Base-by-base conservation (phyloP, 2,888 invertebrate species). In the Leptinotarsa rubiginosa region DNA sequence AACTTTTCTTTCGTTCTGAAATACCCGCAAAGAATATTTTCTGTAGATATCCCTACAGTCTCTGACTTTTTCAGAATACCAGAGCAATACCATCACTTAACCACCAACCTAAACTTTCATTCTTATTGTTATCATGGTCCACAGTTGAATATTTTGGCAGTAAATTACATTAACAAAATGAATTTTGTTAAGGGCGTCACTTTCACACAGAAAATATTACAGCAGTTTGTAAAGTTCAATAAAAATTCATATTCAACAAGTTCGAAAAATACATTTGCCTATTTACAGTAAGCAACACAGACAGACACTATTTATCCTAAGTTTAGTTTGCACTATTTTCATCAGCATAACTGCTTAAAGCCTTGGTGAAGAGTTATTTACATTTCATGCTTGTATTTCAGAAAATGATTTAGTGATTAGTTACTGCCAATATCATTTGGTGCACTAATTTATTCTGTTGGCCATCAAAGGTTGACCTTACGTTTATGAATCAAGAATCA, bases 301-400 rank as follows among this genome's bases (percentile, higher is more conserved):
- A 73, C 66, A 72, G 50, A 50, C 50, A 47, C 70, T 65, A 65
- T 76, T 65, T 73, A 77, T 70, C 75, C 77, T 78, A 79, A 77
- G 78, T 77, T 80, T 80, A 80, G 73, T 81, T 82, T 81, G 81
- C 80, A 81, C 82, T 82, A 79, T 81, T 54, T 73, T 75, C 69
- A 74, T 69, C 65, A 70, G 65, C 64, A 64, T 50, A 64, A 50
- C 65, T 70, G 54, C n/a, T 59, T 59, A 56, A 69, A 69, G 69
- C 65, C 31, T 52, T 68, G 54, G 65, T 69, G 71, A 68, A 49
- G 56, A 20, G 62, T 68, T 71, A 76, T 71, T 22, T 71, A 69
- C 74, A 71, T 65, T 50, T 69, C 72, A 56, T 73, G 69, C 56
- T 72, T 25, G 64, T 70, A 74, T 70, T 74, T 65, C 73, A 70